Percentiles rank a stretch among this genome's conserved stretches.
These are phyloP conservation scores for Aramus guarauna DNA, from an alignment of 2,113 vertebrate species.

Conservation along the genomic window DNA sequence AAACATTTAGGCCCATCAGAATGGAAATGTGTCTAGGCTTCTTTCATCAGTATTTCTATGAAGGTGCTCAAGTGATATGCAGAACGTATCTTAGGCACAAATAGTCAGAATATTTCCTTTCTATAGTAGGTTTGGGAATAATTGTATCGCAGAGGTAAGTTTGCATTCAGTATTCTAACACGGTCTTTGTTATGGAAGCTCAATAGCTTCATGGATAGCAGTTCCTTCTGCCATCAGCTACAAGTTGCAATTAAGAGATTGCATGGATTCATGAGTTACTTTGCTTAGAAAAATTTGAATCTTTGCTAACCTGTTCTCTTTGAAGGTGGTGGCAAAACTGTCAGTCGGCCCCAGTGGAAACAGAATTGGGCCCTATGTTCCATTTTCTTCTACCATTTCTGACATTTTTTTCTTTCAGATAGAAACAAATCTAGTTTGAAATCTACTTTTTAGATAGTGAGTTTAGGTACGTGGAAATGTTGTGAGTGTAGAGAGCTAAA, in stretches of 20 bases:
- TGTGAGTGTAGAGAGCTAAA: constrained; percentile 22
- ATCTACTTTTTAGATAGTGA: constrained; percentile 5
- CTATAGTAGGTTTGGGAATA: not conserved
- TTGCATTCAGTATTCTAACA: not conserved
- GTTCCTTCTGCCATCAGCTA: not conserved
- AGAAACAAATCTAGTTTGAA: constrained; percentile 33
- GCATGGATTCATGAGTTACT: not conserved
- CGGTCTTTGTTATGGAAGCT: constrained; percentile 26
- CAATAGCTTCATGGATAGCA: not conserved
- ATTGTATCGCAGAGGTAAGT: not conserved
- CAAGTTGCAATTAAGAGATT: not conserved
- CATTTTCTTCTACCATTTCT: not conserved
- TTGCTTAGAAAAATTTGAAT: not conserved
- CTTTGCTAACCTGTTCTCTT: not conserved
- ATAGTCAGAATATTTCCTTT: not conserved
- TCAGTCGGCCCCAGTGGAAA: not conserved
- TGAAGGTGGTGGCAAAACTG: not conserved
- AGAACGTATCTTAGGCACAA: not conserved
- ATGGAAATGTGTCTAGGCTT: not conserved
- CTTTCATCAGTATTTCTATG: not conserved
- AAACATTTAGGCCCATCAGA: constrained; percentile 38
- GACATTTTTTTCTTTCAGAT: not conserved
- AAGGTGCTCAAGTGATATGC: not conserved
- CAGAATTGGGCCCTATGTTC: not conserved
- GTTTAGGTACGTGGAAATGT: not conserved